Conservation (phyloP, 2,888 invertebrate species). For the Drosophila pullipes region DNA sequence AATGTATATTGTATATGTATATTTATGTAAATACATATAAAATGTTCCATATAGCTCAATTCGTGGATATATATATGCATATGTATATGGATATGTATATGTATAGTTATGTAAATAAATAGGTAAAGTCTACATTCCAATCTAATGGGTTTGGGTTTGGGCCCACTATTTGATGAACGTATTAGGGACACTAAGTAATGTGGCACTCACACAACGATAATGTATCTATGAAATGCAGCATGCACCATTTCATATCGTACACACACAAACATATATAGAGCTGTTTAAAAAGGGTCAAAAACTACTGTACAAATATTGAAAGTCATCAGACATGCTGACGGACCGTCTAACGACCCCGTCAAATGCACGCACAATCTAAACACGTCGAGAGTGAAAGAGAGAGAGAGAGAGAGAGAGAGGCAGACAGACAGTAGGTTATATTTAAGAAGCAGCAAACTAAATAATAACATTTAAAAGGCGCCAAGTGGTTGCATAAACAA, state of each 20-base stretch:
- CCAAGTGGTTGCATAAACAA: conserved; percentile 85
- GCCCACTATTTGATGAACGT: conserved; percentile 53
- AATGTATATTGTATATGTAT: neutral
- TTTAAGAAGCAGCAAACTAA: conserved; percentile 64
- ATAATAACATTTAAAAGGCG: conserved; percentile 84
- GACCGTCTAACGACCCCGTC: conserved; percentile 60
- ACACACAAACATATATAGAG: conserved; percentile 58
- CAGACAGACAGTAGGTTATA: conserved; percentile 15
- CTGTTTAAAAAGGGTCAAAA: conserved; percentile 80
- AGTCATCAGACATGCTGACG: conserved; percentile 65
- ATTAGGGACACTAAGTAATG: conserved; percentile 61
- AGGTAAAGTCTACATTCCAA: conserved; percentile 18
- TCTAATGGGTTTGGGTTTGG: conserved; percentile 38
- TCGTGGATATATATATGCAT: neutral
- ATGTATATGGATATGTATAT: neutral
- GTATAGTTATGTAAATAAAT: conserved; percentile 4
- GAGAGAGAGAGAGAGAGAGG: neutral
- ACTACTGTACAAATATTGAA: conserved; percentile 77
- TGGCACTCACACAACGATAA: conserved; percentile 57
- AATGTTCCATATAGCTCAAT: conserved; percentile 16
- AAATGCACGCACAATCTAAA: conserved; percentile 52
- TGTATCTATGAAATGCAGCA: conserved; percentile 56
- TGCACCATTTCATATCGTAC: conserved; percentile 40
- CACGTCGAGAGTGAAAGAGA: conserved; percentile 14
- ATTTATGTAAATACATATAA: neutral